A percentile compares a stretch with the other conserved stretches of the same genome.
These are phyloP conservation scores for Drosophila trapezifrons DNA, from an alignment of 1,140 invertebrate genomes.

Conservation along the genomic window DNA sequence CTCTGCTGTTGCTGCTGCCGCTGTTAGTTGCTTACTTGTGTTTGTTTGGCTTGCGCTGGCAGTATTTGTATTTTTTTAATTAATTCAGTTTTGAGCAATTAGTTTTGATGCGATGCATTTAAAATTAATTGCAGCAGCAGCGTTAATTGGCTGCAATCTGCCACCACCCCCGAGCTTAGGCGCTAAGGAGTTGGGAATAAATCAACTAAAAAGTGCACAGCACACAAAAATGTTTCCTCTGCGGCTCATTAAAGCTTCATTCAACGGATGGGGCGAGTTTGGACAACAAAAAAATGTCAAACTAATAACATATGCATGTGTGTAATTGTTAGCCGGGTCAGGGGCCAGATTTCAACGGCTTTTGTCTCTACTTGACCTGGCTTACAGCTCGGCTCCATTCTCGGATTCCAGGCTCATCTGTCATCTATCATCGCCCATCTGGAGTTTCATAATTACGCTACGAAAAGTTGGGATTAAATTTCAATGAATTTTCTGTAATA, in stretches of 20 bases:
- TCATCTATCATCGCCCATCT: too few relatives aligned
- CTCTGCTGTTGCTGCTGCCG: neutral
- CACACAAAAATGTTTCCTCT: conserved; percentile 45
- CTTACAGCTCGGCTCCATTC: too few relatives aligned
- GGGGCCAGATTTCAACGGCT: neutral
- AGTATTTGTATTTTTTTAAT: conserved; percentile 50
- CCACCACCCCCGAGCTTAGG: conserved; percentile 2
- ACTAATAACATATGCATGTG: conserved; percentile 32
- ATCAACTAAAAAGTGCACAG: conserved; percentile 47
- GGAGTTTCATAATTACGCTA: too few relatives aligned
- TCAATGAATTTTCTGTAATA: too few relatives aligned
- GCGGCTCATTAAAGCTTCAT: conserved; percentile 48
- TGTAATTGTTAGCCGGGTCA: conserved; percentile 11
- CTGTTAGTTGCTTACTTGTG: conserved; percentile 8
- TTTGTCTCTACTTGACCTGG: too few relatives aligned
- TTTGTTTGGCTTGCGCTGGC: conserved; percentile 29
- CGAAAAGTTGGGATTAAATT: too few relatives aligned
- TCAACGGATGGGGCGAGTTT: neutral
- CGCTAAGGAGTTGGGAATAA: conserved; percentile 27
- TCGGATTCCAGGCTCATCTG: too few relatives aligned
- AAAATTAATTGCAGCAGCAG: conserved; percentile 58
- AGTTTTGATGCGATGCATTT: conserved; percentile 63
- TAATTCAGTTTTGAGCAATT: conserved; percentile 63
- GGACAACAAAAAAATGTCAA: conserved; percentile 18
- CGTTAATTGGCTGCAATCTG: conserved; percentile 58